phyloP scores from a whole-genome alignment of 2,113 vertebrate species.

The Acinonyx jubatus region DNA sequence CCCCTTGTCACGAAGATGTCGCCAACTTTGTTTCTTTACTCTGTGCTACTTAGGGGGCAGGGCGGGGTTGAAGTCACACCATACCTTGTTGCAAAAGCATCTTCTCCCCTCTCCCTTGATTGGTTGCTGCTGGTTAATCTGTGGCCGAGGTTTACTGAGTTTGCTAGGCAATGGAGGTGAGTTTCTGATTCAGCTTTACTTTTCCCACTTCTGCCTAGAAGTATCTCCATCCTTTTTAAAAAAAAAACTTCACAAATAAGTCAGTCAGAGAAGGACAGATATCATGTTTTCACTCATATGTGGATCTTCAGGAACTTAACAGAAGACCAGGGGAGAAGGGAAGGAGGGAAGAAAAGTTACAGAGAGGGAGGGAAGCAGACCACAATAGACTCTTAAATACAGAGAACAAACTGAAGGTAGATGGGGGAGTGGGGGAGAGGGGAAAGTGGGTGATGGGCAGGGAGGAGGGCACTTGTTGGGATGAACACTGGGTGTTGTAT shows the following conservation, averaged over 20 bases:
- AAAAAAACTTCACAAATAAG: not conserved
- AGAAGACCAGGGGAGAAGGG: too few species aligned
- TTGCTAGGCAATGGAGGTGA: not conserved
- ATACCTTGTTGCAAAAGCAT: not conserved
- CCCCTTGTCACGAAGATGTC: not conserved
- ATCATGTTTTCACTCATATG: too few species aligned
- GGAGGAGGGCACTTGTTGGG: too few species aligned
- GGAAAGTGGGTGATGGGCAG: too few species aligned
- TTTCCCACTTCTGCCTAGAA: not conserved
- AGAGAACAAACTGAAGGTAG: too few species aligned
- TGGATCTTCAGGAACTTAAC: too few species aligned
- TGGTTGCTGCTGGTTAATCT: not conserved
- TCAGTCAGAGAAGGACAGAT: too few species aligned
- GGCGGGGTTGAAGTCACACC: not conserved
- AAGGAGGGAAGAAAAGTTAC: too few species aligned
- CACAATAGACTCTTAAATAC: too few species aligned
- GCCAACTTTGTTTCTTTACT: not conserved
- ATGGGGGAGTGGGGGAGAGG: too few species aligned
- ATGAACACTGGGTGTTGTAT: too few species aligned
- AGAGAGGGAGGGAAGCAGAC: too few species aligned
- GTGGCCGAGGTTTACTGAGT: not conserved
- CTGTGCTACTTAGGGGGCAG: not conserved
- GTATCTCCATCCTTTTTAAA: not conserved
- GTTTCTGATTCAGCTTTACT: conserved; percentile 41
- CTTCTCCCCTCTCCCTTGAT: not conserved